phyloP scores from a whole-genome alignment of 2,113 vertebrate genomes.

The Euleptes europaea region DNA sequence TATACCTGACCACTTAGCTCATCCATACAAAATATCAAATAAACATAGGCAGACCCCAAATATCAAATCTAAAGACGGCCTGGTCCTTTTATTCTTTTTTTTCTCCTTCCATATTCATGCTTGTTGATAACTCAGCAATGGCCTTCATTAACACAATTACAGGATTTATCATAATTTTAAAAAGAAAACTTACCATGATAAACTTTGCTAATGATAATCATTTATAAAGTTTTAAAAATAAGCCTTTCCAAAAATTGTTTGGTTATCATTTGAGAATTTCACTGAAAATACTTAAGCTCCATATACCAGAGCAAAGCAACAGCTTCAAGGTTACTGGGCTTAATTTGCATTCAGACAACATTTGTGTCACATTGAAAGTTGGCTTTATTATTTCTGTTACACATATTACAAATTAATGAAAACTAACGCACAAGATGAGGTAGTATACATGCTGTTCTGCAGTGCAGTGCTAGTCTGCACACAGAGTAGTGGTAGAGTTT shows the following conservation, averaged over 20 bases:
- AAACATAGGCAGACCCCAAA: constrained; percentile 33
- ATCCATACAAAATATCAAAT: constrained; percentile 42
- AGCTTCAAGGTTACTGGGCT: not conserved
- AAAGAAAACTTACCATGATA: not conserved
- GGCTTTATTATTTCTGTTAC: not conserved
- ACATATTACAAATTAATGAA: not conserved
- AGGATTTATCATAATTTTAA: not conserved
- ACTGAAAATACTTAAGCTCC: not conserved
- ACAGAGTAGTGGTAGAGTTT: too few species aligned
- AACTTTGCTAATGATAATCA: not conserved
- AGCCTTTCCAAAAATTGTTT: not conserved
- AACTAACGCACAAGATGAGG: not conserved
- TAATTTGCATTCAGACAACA: too few species aligned
- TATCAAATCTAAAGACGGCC: constrained; percentile 36
- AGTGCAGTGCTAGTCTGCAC: too few species aligned
- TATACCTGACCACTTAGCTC: constrained; percentile 41
- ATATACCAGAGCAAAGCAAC: not conserved
- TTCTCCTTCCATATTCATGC: not conserved
- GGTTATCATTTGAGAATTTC: not conserved
- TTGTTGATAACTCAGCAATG: not conserved
- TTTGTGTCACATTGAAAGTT: not conserved
- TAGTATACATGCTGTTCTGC: not conserved
- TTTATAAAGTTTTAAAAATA: not conserved
- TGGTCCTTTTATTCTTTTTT: not conserved
- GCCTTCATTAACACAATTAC: not conserved